Evolutionary conservation across 2,113 vertebrate genomes (phyloP).

Genomic region (Brienomyrus brachyistius): DNA sequence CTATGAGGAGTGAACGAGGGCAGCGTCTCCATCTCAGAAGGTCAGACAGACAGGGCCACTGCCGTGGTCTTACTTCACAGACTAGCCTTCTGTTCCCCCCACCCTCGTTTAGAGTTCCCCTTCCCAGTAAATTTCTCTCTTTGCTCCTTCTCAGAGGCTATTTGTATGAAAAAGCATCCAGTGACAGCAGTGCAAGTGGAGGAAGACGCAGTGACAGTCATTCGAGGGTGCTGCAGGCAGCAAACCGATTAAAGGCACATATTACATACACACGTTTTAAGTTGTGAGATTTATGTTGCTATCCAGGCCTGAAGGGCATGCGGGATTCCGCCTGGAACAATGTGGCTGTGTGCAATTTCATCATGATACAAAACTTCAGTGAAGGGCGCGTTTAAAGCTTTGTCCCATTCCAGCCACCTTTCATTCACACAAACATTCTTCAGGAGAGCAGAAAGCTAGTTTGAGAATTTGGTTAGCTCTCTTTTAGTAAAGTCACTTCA

Average conservation of each 20-base stretch:
- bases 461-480: background rate
- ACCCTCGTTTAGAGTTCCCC: background rate
- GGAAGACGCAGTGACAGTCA: background rate
- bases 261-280: background rate
- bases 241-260: background rate
- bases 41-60: constrained; percentile 39
- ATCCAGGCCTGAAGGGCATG: background rate
- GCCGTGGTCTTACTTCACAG: constrained; percentile 21
- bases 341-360: background rate
- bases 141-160: background rate
- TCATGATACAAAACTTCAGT: background rate
- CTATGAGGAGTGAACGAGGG: constrained; percentile 34
- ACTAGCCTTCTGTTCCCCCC: background rate
- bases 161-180: background rate
- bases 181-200: background rate
- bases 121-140: background rate
- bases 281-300: background rate
- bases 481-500: background rate
- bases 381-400: background rate
- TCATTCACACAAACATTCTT: background rate
- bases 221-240: background rate
- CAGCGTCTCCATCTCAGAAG: constrained; percentile 49
- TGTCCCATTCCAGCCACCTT: background rate
- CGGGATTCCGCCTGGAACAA: background rate
- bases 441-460: background rate